Evolutionary conservation across 2,888 invertebrate species (phyloP).

Genomic region (Amblyjoppa proteus): DNA sequence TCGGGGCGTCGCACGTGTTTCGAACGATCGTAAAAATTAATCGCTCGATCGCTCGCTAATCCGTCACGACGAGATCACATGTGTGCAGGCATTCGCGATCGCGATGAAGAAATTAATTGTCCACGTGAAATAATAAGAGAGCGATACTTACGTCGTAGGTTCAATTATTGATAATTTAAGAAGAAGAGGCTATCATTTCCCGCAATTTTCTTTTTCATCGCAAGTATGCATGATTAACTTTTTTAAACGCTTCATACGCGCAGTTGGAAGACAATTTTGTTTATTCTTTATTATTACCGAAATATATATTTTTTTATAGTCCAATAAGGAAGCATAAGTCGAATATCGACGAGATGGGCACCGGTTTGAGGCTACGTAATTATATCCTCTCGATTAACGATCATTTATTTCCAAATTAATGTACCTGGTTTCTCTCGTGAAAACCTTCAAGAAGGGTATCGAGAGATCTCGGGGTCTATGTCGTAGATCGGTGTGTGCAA

Average conservation of each 20-base stretch:
- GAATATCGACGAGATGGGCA: neutral
- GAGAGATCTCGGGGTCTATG: neutral
- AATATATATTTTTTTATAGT: neutral
- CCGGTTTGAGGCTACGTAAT: neutral
- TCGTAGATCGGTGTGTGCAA: neutral
- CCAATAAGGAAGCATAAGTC: neutral
- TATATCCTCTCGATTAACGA: neutral
- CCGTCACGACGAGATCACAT: conserved; percentile 10
- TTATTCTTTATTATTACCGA: neutral
- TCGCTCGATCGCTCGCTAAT: conserved; percentile 30
- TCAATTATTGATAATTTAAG: neutral
- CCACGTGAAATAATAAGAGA: neutral
- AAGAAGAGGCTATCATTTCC: neutral
- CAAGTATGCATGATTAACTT: neutral
- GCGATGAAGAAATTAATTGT: neutral
- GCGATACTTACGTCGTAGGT: neutral
- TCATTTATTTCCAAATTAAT: neutral
- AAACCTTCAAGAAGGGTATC: neutral
- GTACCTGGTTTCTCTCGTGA: neutral
- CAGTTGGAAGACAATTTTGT: neutral
- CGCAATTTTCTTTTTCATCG: neutral
- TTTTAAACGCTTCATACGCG: neutral
- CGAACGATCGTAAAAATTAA: conserved; percentile 40
- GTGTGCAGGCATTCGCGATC: neutral
- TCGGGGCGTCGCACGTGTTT: conserved; percentile 10